Conservation (phyloP, 2,797 vertebrate species). For the Sparus aurata region DNA sequence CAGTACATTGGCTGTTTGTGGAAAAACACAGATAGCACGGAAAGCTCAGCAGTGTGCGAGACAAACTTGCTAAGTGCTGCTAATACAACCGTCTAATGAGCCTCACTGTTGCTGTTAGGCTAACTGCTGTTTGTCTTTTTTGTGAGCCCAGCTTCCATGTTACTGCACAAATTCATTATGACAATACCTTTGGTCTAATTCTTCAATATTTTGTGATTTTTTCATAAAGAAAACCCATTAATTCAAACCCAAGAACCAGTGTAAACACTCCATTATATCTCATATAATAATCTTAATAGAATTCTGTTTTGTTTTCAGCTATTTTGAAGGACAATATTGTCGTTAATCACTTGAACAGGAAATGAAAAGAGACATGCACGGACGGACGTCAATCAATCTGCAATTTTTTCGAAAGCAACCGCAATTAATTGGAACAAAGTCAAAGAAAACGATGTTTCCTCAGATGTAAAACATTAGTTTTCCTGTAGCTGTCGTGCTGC, state of each 20-base stretch:
- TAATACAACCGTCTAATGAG: too few species aligned
- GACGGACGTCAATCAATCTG: conserved; percentile 30
- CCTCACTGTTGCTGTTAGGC: background rate
- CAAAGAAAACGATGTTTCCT: conserved; percentile 39
- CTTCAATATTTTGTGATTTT: background rate
- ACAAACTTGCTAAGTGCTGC: background rate
- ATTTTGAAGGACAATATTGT: conserved; percentile 1
- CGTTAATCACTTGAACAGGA: conserved; percentile 1
- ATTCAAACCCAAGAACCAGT: background rate
- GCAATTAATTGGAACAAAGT: conserved; percentile 49
- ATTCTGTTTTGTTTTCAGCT: background rate
- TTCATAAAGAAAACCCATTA: background rate
- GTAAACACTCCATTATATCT: background rate
- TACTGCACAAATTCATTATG: background rate
- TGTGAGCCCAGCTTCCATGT: background rate
- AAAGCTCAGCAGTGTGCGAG: background rate
- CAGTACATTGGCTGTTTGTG: background rate
- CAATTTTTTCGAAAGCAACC: conserved; percentile 20
- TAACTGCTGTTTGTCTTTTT: background rate
- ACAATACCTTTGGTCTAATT: background rate
- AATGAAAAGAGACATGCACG: conserved; percentile 8
- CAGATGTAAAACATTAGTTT: conserved; percentile 31
- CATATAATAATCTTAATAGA: background rate
- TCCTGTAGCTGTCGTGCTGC: background rate
- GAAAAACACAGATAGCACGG: background rate